phyloP scores from a whole-genome alignment of 2,888 invertebrate genomes.

The Tribolium freemani region DNA sequence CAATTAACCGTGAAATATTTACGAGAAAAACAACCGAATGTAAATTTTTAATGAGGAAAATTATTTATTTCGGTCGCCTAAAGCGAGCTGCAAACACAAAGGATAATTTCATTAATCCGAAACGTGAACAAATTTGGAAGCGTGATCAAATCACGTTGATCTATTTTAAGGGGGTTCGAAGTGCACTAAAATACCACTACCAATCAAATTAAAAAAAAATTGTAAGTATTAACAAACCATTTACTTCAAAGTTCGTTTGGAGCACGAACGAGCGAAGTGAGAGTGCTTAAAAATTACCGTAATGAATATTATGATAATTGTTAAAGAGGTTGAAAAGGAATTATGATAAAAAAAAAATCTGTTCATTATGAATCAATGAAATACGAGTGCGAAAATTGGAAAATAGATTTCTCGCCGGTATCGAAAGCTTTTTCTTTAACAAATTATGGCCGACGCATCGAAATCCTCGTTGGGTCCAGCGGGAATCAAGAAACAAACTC shows the following conservation, averaged over 20 bases:
- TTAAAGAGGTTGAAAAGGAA: too few relatives aligned
- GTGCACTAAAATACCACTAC: too few relatives aligned
- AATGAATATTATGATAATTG: too few relatives aligned
- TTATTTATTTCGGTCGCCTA: slow-evolving; percentile 5
- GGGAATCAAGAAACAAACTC: slow-evolving; percentile 22
- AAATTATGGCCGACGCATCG: slow-evolving; percentile 24
- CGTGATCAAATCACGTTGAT: neutral
- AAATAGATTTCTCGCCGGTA: neutral
- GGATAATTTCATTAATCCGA: slow-evolving; percentile 33
- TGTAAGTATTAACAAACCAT: too few relatives aligned
- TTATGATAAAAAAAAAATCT: too few relatives aligned
- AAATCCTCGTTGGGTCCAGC: neutral
- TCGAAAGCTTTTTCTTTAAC: neutral
- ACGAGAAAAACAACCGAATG: neutral
- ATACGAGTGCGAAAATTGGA: neutral
- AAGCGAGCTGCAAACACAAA: slow-evolving; percentile 5
- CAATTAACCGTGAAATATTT: neutral
- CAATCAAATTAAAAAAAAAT: too few relatives aligned
- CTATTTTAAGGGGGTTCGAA: too few relatives aligned
- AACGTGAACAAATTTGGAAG: slow-evolving; percentile 27
- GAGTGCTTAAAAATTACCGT: too few relatives aligned
- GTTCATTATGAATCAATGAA: neutral
- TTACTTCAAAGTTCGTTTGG: too few relatives aligned
- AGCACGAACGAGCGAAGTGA: too few relatives aligned
- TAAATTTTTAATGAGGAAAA: slow-evolving; percentile 28